These are phyloP conservation scores for Macrostomum cliftonense DNA, from an alignment of 2,888 invertebrate species.

Conservation along the genomic window DNA sequence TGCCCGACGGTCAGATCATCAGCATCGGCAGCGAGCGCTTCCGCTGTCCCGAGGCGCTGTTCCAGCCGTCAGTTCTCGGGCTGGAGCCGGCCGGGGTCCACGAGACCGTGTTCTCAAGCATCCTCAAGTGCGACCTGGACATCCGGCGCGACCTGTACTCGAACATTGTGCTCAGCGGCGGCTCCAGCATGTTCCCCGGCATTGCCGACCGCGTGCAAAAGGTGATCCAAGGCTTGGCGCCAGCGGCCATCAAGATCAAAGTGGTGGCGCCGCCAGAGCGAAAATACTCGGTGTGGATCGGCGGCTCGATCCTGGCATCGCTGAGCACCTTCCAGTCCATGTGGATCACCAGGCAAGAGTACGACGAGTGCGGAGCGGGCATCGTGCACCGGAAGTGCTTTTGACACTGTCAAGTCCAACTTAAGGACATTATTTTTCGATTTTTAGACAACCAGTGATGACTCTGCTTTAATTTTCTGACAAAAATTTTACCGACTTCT, in stretches of 20 bases:
- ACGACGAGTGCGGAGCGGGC: constrained; percentile 58
- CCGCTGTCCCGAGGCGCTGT: constrained; percentile 11
- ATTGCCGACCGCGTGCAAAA: constrained; percentile 87
- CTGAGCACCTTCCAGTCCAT: constrained; percentile 73
- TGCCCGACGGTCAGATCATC: constrained; percentile 20
- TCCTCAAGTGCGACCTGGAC: constrained; percentile 12
- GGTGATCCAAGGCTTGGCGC: constrained; percentile 63
- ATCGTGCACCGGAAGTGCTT: constrained; percentile 43
- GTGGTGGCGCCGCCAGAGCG: constrained; percentile 71
- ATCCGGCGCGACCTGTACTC: constrained; percentile 14
- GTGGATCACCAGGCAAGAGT: constrained; percentile 77
- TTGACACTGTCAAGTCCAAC: constrained; percentile 43
- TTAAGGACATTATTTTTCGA: no score
- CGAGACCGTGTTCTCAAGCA: constrained; percentile 9
- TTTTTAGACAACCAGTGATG: no score
- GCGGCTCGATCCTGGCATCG: constrained; percentile 68
- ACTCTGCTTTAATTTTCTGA: no score
- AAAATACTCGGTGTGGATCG: constrained; percentile 49
- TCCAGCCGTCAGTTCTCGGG: constrained; percentile 13
- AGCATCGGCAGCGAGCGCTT: constrained; percentile 5
- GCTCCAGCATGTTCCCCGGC: constrained; percentile 82
- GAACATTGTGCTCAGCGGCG: constrained; percentile 55
- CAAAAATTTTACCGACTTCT: no score
- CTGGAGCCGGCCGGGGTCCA: constrained; percentile 11
- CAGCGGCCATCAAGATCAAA: constrained; percentile 45